phyloP scores from a whole-genome alignment of 2,113 vertebrate species.

The Myrmecophaga tridactyla region DNA sequence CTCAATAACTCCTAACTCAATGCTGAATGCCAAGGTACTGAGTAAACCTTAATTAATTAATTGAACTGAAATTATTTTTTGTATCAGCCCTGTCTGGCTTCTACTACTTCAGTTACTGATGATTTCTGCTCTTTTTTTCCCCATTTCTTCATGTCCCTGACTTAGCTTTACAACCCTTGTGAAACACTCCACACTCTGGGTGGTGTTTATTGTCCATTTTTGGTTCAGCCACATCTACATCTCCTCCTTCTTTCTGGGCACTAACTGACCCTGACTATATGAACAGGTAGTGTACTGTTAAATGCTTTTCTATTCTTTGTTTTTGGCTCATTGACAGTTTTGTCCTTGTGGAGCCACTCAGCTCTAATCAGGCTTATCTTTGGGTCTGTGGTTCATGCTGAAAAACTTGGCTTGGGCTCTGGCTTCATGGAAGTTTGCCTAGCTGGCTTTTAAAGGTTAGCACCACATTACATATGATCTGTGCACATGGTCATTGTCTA shows the following conservation, averaged over 20 bases:
- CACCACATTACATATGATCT: background rate
- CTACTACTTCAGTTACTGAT: background rate
- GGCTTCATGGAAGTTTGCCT: background rate
- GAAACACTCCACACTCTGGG: too few relatives aligned
- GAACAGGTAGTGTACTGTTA: background rate
- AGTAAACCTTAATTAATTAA: background rate
- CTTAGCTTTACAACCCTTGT: background rate
- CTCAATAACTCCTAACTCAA: background rate
- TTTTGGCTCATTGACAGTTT: background rate
- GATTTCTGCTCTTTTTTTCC: background rate
- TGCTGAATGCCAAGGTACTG: background rate
- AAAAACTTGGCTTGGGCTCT: background rate
- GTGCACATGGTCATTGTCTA: background rate
- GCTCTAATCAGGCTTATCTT: constrained; percentile 25
- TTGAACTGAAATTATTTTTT: background rate
- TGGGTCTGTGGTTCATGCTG: background rate
- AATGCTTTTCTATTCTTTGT: background rate
- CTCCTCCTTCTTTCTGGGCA: background rate
- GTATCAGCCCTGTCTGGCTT: background rate
- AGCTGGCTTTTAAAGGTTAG: background rate
- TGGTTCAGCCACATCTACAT: background rate
- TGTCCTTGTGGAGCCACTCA: background rate
- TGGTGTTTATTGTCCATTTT: background rate
- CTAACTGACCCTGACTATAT: background rate
- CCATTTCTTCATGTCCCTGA: background rate